These are phyloP conservation scores for Urocitellus parryii DNA, from an alignment of 2,113 vertebrate species.

Conservation along the genomic window DNA sequence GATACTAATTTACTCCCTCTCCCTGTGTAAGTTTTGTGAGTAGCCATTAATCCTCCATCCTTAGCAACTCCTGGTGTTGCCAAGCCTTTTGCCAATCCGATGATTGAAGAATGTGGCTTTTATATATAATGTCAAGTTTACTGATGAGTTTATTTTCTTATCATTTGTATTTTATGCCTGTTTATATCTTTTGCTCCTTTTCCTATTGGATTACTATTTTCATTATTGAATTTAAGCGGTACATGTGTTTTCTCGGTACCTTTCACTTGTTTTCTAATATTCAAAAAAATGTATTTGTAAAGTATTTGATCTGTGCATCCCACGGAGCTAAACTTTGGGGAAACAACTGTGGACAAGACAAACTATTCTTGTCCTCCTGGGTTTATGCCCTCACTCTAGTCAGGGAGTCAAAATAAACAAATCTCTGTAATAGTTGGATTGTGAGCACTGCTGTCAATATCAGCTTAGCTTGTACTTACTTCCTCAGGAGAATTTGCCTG, in stretches of 20 bases:
- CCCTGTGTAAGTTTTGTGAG: background rate
- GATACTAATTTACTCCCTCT: background rate
- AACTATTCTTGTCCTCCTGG: background rate
- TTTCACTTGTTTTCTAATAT: background rate
- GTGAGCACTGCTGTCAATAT: background rate
- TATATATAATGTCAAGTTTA: background rate
- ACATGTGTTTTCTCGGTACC: background rate
- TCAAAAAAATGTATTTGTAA: background rate
- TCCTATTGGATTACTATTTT: background rate
- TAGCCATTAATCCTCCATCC: background rate
- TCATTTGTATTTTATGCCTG: slow-evolving; percentile 9
- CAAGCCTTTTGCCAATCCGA: background rate
- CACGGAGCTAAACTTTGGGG: background rate
- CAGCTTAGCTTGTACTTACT: background rate
- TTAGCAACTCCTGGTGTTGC: background rate
- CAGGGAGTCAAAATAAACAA: background rate
- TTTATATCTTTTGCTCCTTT: background rate
- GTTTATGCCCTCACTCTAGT: background rate
- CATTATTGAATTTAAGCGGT: background rate
- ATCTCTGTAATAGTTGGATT: background rate
- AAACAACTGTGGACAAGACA: background rate
- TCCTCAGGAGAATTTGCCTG: background rate
- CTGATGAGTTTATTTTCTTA: background rate
- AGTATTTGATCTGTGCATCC: background rate
- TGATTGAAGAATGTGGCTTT: slow-evolving; percentile 1